Percentiles rank a stretch among this genome's conserved stretches.
These are phyloP conservation scores for Halichondria panicea DNA, from an alignment of 37 sponge, comb jelly and placozoan genomes.

Conservation along the genomic window DNA sequence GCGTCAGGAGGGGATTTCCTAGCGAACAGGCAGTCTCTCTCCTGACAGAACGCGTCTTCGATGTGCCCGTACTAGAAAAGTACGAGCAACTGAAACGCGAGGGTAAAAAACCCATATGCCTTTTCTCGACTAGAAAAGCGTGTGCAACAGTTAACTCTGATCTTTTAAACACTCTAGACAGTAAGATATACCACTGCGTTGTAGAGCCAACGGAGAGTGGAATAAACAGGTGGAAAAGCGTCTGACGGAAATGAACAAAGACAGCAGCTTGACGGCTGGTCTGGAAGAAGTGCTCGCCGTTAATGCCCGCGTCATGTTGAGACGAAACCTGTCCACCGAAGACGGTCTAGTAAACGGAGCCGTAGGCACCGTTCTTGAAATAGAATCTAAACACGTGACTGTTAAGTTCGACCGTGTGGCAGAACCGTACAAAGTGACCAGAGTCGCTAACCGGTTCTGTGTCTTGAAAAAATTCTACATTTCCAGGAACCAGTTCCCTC, in stretches of 20 bases:
- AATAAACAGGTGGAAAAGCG: slow-evolving; percentile 24
- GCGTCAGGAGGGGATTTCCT: neutral
- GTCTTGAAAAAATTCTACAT: slow-evolving; percentile 43
- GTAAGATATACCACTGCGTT: no score
- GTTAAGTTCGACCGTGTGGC: slow-evolving; percentile 58
- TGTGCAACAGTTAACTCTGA: no score
- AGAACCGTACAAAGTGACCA: slow-evolving; percentile 23
- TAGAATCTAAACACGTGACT: slow-evolving; percentile 3
- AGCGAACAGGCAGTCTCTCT: neutral
- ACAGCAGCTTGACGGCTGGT: slow-evolving; percentile 69
- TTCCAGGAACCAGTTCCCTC: slow-evolving; percentile 56
- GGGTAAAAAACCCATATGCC: slow-evolving; percentile 50
- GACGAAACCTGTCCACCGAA: slow-evolving; percentile 54
- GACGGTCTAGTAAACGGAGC: slow-evolving; percentile 70
- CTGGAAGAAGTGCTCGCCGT: slow-evolving; percentile 52
- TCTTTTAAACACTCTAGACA: no score
- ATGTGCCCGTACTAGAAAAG: slow-evolving; percentile 30
- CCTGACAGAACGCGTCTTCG: no score
- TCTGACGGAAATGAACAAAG: slow-evolving; percentile 60
- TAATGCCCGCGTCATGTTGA: slow-evolving; percentile 68
- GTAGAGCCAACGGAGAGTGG: no score
- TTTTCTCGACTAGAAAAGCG: slow-evolving; percentile 39
- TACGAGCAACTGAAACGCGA: no score
- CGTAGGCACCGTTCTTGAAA: slow-evolving; percentile 35
- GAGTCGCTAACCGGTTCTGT: slow-evolving; percentile 39